Percentiles rank a stretch among this genome's conserved stretches.
phyloP scores from a whole-genome alignment of 2,888 invertebrate genomes.

The Hydroisotoma schaefferi region DNA sequence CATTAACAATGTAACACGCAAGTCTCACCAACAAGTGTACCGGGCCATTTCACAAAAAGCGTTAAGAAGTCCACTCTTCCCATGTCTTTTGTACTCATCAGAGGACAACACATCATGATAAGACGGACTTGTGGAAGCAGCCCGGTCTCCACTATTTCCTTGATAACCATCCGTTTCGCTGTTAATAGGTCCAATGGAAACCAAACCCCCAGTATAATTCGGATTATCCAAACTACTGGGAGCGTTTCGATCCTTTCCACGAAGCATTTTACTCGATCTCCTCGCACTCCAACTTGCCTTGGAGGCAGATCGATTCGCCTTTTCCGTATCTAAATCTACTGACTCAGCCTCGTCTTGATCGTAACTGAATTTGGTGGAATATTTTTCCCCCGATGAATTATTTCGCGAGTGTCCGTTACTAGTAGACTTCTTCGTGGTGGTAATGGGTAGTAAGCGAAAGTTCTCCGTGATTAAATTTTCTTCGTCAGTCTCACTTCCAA shows the following conservation, averaged over 20 bases:
- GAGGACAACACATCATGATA: constrained; percentile 7
- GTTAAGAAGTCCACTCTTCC: not conserved
- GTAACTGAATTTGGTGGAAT: not conserved
- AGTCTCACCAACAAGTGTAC: constrained; percentile 33
- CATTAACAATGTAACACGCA: too few relatives aligned
- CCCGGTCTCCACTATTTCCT: not conserved
- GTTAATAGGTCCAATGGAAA: constrained; percentile 5
- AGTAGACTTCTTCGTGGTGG: not conserved
- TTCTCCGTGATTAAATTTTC: constrained; percentile 25
- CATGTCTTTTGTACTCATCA: constrained; percentile 19
- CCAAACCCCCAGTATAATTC: constrained; percentile 18
- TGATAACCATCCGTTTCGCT: not conserved
- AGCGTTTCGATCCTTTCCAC: constrained; percentile 30
- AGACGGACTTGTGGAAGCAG: constrained; percentile 2
- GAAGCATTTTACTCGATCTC: constrained; percentile 24
- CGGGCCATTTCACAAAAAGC: constrained; percentile 12
- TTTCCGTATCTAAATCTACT: constrained; percentile 5
- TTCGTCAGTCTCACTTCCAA: constrained; percentile 27
- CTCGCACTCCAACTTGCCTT: too few relatives aligned
- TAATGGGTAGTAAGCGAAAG: constrained; percentile 23
- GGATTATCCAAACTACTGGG: constrained; percentile 36
- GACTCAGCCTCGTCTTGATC: not conserved
- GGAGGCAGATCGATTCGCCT: not conserved
- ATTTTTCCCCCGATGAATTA: not conserved
- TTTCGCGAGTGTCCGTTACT: not conserved